phyloP scores from a whole-genome alignment of 2,888 invertebrate genomes.

The Leptodirus hochenwartii region DNA sequence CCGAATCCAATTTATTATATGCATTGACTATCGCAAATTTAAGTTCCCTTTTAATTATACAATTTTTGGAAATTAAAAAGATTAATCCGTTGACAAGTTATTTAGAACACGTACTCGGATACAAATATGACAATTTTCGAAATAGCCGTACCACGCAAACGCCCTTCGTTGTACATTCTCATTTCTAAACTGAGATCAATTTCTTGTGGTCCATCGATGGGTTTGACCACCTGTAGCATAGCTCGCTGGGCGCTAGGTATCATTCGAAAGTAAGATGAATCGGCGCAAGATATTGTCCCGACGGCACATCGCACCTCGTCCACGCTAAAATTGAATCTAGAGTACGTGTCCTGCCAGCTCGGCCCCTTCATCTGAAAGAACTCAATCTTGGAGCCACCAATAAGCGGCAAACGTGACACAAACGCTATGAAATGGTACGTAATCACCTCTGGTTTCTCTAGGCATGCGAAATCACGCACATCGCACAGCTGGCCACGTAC shows the following conservation, averaged over 20 bases:
- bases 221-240: conserved; percentile 54
- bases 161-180: conserved; percentile 56
- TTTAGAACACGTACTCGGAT: conserved; percentile 62
- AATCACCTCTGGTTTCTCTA: too few species aligned
- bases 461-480: too few species aligned
- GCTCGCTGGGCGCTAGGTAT: conserved; percentile 35
- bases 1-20: too few species aligned
- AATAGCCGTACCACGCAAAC: conserved; percentile 64
- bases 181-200: conserved; percentile 74
- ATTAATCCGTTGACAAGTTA: conserved; percentile 6
- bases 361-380: conserved; percentile 83
- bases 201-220: conserved; percentile 77
- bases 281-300: conserved; percentile 28
- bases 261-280: conserved; percentile 26
- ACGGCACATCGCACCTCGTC: conserved; percentile 45
- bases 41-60: too few species aligned
- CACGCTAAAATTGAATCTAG: conserved; percentile 59
- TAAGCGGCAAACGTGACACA: conserved; percentile 59
- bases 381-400: conserved; percentile 40
- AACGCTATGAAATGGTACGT: conserved; percentile 92
- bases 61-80: too few species aligned
- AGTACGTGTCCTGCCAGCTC: conserved; percentile 44
- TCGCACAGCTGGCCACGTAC: too few species aligned
- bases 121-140: conserved; percentile 75
- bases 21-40: too few species aligned